These are phyloP conservation scores for Indicator indicator DNA, from an alignment of 2,113 vertebrate species.

Conservation along the genomic window DNA sequence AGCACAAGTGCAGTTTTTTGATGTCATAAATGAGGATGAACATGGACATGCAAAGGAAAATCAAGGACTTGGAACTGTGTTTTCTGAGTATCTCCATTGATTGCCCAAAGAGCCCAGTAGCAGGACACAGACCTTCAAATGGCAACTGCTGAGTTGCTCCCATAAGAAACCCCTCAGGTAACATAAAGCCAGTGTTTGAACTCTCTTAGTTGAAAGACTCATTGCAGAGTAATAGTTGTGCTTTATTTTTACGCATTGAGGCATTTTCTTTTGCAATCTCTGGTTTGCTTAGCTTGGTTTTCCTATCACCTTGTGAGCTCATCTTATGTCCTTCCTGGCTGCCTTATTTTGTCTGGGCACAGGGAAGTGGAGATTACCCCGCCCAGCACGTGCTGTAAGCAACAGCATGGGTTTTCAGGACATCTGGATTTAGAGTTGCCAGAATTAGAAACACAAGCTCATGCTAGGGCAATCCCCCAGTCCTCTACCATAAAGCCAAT, in stretches of 20 bases:
- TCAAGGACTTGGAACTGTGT: neutral
- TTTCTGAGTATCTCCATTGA: neutral
- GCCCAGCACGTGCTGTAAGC: neutral
- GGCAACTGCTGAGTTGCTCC: fast-evolving
- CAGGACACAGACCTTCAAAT: neutral
- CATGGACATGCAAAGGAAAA: neutral
- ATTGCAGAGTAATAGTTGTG: neutral
- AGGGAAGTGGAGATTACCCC: constrained; percentile 1
- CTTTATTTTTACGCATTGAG: neutral
- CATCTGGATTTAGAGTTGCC: constrained; percentile 55
- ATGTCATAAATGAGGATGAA: neutral
- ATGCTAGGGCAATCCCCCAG: constrained; percentile 42
- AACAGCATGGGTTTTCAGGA: constrained; percentile 48
- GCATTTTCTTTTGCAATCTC: neutral
- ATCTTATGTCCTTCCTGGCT: neutral
- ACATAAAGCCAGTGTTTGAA: neutral
- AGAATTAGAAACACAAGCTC: constrained; percentile 62
- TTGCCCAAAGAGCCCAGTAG: neutral
- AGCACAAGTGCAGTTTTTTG: neutral
- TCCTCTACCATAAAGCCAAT: constrained; percentile 30
- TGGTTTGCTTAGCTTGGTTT: neutral
- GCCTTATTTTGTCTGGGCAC: neutral
- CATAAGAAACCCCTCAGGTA: neutral
- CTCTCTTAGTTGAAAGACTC: neutral
- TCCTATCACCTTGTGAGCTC: neutral